Evolutionary conservation across 2,797 vertebrate genomes (phyloP), one percentile per base, ranked within the genome.

Genomic region (Syngnathus rostellatus): DNA sequence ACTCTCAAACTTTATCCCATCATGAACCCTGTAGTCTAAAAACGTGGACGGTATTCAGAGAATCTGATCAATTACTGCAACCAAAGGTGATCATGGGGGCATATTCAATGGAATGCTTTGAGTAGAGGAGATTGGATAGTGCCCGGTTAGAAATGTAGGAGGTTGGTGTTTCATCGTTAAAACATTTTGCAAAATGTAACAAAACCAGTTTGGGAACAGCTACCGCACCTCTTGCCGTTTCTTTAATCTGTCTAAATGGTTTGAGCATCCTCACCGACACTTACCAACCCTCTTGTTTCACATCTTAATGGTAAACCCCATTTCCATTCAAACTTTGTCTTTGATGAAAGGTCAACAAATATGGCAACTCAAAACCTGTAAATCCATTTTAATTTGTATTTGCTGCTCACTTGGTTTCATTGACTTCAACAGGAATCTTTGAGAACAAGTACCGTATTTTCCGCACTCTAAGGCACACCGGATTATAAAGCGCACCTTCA

Each of bases 191-290:
- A 17, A 58, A 58, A 58, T 58, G 55, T 58, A 14, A 58, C 55
- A 58, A 58, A 58, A 58, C 39, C 59, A 61, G 59, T 61, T 61
- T 23, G 31, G 12, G 25, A 61, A 41, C 43, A 14, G 43, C 14
- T 10, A 45, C 59, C 59, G 23, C 59, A 41, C 39, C n/a, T 21
- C 5, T 61, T 41, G 39, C 19, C 9, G 5, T 61, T 61, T 40
- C 59, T 61, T 61, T 41, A 61, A 41, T 23, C 59, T 43, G n/a
- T n/a, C 2, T 7, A 2, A 45, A 45, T 45, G 12, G 10, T 11
- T 45, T 11, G 43, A 43, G 11, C 5, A 12, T 6, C 59, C 19
- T 37, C 37, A 57, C 55, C 2, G 12, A 6, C 7, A 21, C n/a
- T 51, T 51, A 3, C 7, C n/a, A 2, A 9, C 50, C 7, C 19